Base-by-base conservation (phyloP, 2,113 vertebrate species). In the Excalfactoria chinensis region DNA sequence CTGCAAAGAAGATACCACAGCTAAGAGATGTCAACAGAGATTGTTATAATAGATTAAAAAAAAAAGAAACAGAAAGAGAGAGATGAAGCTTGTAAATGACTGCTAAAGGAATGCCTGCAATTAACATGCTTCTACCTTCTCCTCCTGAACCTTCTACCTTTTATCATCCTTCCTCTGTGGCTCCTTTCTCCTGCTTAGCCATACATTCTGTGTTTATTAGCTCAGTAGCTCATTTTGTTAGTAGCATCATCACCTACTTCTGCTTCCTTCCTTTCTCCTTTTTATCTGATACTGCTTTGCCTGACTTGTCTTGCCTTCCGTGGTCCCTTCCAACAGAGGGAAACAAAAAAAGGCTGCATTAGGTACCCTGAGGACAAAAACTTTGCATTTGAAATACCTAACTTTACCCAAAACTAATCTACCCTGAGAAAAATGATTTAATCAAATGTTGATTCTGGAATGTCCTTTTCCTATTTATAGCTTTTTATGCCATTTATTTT, bases 401-500 rank as follows among this genome's bases (percentile, higher is more conserved):
- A 55, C 20, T 82, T 82, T 64, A 89, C 49, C 64, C 81, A 25
- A 22, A 74, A 92, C 84, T 30, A 41, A 62, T 60, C 40, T 68
- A 93, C 40, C 60, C 69, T 55, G 56, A 85, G 69, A 91, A 92
- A 92, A 89, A 80, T 8, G 7, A 68, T 46, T 89, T 79, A 83
- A 89, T 66, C 84, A 1, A 8, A 86, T 77, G 69, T 89, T 95
- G 82, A 80, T 49, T 94, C 85, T 89, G 58, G 79, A 93, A 80
- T 71, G 91, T 68, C 62, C 22, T 86, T 89, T 84, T 28, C 77
- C 79, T 89, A 86, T 75, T 93, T 94, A 88, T 71, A 95, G 85
- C 35, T 88, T 66, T 71, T 89, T 41, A 44, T 81, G 44, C 69
- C 13, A 88, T 81, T 95, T 91, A 89, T 80, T 91, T 88, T 56